A percentile compares a stretch with the other conserved stretches of the same genome.
phyloP scores from a whole-genome alignment of 1,140 invertebrate species.

The Macrobrachium rosenbergii region DNA sequence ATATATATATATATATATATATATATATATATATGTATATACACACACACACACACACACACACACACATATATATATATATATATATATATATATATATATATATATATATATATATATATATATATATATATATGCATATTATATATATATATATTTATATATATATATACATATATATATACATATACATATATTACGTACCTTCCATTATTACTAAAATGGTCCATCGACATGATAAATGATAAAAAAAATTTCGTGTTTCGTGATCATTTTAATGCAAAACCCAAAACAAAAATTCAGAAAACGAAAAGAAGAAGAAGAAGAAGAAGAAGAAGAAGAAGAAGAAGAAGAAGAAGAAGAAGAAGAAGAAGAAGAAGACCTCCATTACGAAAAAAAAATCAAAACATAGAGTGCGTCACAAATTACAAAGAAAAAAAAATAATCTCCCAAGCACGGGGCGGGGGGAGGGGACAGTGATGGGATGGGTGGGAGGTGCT shows the following conservation, averaged over 20 bases:
- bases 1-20: slow-evolving; percentile 27
- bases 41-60: background rate
- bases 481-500: background rate
- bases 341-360: background rate
- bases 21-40: too few relatives aligned
- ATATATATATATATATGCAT: slow-evolving; percentile 11
- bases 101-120: slow-evolving; percentile 20
- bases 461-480: background rate
- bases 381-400: background rate
- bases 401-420: background rate
- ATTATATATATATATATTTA: background rate
- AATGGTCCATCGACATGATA: too few relatives aligned
- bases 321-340: background rate
- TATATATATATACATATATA: background rate
- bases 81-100: slow-evolving; percentile 34
- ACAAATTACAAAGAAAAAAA: background rate
- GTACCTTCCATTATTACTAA: background rate
- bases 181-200: background rate
- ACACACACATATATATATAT: background rate
- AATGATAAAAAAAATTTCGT: background rate
- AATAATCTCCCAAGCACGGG: background rate
- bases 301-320: background rate
- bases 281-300: background rate
- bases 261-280: background rate
- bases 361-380: background rate